Base-by-base conservation (phyloP, 2,797 vertebrate species). In the Tapera naevia region DNA sequence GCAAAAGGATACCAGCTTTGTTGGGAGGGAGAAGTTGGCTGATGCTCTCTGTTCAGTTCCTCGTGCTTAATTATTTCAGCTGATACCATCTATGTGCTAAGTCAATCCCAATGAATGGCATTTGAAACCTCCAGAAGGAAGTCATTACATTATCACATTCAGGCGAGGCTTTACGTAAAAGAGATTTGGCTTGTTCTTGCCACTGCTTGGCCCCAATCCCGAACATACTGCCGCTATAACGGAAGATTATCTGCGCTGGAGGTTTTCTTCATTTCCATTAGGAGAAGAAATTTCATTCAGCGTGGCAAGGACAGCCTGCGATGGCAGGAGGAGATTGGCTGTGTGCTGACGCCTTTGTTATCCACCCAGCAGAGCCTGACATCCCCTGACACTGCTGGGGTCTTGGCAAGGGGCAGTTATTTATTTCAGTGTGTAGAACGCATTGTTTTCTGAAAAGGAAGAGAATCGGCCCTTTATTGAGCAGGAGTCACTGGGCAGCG, bases 401-500 rank as follows among this genome's bases (percentile, higher is more conserved):
- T 58, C 73, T 89, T 71, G 87, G 66, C 9, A 1, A 81, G 89
- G 78, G 83, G 67, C 86, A 66, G n/a, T 80, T 92, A 74, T 92
- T 95, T 94, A 84, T 95, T 89, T 56, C 12, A 88, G 75, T 66
- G 91, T 94, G 90, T 95, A 88, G 86, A 94, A 88, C 84, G 87
- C 96, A 92, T 97, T 96, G 96, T 93, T 65, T 95, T 81, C 82
- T 13, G 2, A 80, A 69, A 70, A 28, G 88, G 93, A 96, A 71
- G 73, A 97, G 96, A 97, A 96, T 95, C n/a, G 16, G 65, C 83
- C 86, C 89, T 96, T 96, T 91, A 94, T 94, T 58, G 93, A 65
- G 25, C 67, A 60, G 88, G 89, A 80, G 69, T 86, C 83, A 60
- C 73, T 58, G 80, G 82, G 65, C 88, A 92, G 76, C 2, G 0